Evolutionary conservation across 1,140 invertebrate species (phyloP).

Genomic region (Sweltsa coloradensis): DNA sequence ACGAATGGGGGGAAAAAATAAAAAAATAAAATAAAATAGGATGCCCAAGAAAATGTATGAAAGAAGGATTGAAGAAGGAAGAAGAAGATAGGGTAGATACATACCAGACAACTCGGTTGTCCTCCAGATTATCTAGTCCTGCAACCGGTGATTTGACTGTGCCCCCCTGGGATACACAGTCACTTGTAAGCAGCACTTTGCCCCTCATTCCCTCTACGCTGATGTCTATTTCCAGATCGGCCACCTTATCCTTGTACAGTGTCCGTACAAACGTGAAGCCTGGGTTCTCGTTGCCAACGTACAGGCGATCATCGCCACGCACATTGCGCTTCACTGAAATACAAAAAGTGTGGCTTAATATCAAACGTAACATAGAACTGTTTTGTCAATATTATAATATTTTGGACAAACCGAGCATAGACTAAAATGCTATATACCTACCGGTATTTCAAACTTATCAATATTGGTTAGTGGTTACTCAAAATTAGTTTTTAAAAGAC

Average conservation of each 20-base stretch:
- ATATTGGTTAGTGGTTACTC: no score
- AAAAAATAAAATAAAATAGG: conserved; percentile 11
- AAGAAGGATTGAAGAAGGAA: no score
- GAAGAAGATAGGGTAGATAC: not conserved
- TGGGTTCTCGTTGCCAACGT: conserved; percentile 53
- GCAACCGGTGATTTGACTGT: conserved; percentile 26
- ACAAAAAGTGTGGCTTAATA: no score
- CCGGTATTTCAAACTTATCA: no score
- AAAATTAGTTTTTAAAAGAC: no score
- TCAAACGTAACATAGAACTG: conserved; percentile 14
- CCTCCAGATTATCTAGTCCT: not conserved
- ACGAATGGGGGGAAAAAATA: conserved; percentile 9
- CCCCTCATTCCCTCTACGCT: conserved; percentile 61
- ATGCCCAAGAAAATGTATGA: no score
- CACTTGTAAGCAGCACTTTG: conserved; percentile 51
- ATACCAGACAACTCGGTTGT: not conserved
- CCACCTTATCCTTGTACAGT: conserved; percentile 46
- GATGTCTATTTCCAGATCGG: conserved; percentile 36
- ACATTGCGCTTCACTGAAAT: conserved; percentile 38
- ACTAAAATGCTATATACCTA: no score
- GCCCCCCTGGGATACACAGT: conserved; percentile 50
- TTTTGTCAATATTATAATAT: no score
- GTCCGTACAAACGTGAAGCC: conserved; percentile 55
- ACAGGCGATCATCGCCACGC: conserved; percentile 56
- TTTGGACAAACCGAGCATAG: no score